Percentiles rank a stretch among this genome's conserved stretches.
phyloP scores from a whole-genome alignment of 2,797 vertebrate species.

The Pseudocheirus occidentalis region DNA sequence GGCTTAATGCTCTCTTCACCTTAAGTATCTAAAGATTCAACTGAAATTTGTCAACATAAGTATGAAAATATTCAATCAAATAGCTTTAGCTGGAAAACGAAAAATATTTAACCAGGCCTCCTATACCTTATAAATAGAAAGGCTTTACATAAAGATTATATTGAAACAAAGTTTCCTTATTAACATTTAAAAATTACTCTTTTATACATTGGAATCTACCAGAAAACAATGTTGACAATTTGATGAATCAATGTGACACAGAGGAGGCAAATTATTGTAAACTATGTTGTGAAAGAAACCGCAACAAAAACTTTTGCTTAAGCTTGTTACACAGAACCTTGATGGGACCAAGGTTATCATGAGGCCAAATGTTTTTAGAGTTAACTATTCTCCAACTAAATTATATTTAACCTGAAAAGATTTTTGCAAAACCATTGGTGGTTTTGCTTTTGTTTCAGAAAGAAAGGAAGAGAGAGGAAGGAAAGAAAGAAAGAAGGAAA shows the following conservation, averaged over 20 bases:
- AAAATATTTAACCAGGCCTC: neutral
- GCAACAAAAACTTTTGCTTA: constrained; percentile 66
- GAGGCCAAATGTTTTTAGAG: neutral
- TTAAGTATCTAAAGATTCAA: constrained; percentile 40
- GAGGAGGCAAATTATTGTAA: constrained; percentile 61
- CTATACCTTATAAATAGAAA: neutral
- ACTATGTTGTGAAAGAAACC: constrained; percentile 79
- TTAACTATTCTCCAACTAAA: constrained; percentile 20
- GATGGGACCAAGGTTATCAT: neutral
- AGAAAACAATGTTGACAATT: constrained; percentile 61
- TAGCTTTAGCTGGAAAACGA: neutral
- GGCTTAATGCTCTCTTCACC: constrained; percentile 10
- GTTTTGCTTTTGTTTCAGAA: neutral
- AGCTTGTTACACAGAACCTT: constrained; percentile 55
- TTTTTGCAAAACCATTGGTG: neutral
- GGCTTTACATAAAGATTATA: constrained; percentile 25
- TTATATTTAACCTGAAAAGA: neutral
- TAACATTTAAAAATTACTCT: constrained; percentile 52
- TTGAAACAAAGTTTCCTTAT: constrained; percentile 61
- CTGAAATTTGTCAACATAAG: neutral
- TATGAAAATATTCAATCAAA: neutral
- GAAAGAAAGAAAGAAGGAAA: neutral
- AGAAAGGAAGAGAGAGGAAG: neutral
- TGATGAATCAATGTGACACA: constrained; percentile 63
- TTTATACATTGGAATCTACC: constrained; percentile 49